Conservation (phyloP, 2,113 vertebrate genomes). For the Heptranchias perlo region DNA sequence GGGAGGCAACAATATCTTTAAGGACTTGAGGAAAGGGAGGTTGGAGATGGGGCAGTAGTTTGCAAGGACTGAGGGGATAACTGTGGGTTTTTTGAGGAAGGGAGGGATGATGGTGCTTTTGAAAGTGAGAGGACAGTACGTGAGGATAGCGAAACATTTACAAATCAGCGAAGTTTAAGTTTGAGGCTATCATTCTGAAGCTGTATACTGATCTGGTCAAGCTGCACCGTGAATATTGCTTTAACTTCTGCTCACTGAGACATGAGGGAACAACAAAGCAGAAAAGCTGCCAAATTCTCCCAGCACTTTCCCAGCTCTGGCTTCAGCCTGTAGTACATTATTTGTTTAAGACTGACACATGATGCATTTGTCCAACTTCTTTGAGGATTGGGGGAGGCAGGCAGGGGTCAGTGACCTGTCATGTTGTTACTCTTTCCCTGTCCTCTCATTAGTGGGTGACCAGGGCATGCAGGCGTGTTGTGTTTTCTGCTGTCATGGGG, state of each 20-base stretch:
- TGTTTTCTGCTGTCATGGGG: background rate
- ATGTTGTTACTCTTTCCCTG: background rate
- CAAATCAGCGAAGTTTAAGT: background rate
- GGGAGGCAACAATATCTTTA: background rate
- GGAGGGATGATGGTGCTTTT: background rate
- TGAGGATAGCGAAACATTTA: background rate
- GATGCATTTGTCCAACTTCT: background rate
- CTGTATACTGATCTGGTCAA: background rate
- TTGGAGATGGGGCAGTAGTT: background rate
- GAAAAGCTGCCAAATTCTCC: background rate
- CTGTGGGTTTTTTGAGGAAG: background rate
- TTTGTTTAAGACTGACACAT: background rate
- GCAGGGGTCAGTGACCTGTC: background rate
- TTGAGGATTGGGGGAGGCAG: background rate
- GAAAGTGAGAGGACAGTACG: background rate
- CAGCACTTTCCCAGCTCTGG: background rate
- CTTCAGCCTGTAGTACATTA: background rate
- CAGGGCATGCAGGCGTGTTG: background rate
- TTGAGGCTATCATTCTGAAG: background rate
- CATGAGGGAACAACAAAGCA: background rate
- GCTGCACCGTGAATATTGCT: background rate
- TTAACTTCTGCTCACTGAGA: background rate
- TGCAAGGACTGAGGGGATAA: no score
- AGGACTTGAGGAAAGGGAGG: background rate
- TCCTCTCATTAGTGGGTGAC: background rate